Evolutionary conservation across 2,888 invertebrate genomes (phyloP).

Genomic region (Tenthredo notha): DNA sequence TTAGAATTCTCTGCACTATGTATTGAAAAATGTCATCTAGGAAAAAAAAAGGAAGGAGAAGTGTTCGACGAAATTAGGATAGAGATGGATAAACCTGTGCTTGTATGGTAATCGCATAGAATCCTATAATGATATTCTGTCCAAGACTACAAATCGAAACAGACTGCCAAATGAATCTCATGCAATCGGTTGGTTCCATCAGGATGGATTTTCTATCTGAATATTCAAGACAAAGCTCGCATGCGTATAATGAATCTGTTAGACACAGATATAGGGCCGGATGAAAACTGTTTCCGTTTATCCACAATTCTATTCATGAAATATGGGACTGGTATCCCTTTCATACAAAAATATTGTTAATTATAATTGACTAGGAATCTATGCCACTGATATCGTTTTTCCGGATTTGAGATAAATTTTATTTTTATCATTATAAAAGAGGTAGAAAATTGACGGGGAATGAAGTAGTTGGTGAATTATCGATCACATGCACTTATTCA

Average conservation of each 20-base stretch:
- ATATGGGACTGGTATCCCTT: background rate
- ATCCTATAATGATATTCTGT: background rate
- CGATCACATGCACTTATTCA: background rate
- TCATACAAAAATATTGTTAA: background rate
- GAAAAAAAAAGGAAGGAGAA: background rate
- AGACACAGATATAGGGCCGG: background rate
- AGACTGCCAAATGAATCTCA: background rate
- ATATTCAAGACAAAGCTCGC: background rate
- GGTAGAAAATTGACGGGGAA: background rate
- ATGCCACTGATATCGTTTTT: background rate
- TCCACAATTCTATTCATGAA: background rate
- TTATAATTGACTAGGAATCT: background rate
- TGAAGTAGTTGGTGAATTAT: background rate
- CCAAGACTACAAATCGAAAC: background rate
- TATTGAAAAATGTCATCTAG: background rate
- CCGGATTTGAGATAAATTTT: background rate
- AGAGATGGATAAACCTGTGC: background rate
- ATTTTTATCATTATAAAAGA: background rate
- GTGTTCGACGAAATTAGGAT: background rate
- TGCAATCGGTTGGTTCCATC: background rate
- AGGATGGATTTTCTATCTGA: background rate
- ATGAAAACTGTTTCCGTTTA: background rate
- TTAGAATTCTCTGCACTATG: background rate
- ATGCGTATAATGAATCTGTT: background rate
- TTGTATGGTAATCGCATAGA: background rate